Evolutionary conservation across 2,888 invertebrate genomes (phyloP).

Genomic region (Boloria euphrosyne): DNA sequence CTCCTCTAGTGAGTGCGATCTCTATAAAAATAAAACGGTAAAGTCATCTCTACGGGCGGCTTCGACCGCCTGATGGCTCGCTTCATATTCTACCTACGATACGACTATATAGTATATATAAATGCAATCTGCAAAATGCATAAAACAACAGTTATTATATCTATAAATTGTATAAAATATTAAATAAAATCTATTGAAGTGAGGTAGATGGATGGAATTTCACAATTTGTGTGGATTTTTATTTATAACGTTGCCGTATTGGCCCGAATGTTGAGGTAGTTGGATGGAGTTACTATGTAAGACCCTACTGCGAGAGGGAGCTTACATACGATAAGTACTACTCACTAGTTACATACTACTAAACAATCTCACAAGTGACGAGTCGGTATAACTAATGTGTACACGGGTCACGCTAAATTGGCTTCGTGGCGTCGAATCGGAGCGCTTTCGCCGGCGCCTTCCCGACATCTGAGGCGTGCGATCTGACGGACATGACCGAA

Average conservation of each 20-base stretch:
- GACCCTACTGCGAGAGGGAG: constrained; percentile 71
- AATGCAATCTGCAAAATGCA: constrained; percentile 83
- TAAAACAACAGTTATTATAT: constrained; percentile 82
- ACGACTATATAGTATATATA: constrained; percentile 80
- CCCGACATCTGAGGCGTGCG: not conserved
- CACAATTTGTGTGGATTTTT: constrained; percentile 81
- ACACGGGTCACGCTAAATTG: constrained; percentile 46
- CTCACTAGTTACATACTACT: constrained; percentile 68
- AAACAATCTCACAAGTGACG: constrained; percentile 63
- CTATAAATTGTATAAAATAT: constrained; percentile 83
- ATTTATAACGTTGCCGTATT: constrained; percentile 74
- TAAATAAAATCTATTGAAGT: constrained; percentile 84
- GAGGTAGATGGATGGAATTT: constrained; percentile 89
- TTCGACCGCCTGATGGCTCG: constrained; percentile 76
- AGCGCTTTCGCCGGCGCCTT: no score
- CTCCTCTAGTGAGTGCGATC: constrained; percentile 71
- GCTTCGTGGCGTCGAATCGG: constrained; percentile 7
- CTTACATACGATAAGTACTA: constrained; percentile 75
- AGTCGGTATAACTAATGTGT: constrained; percentile 57
- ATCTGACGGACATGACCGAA: not conserved
- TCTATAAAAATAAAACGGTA: constrained; percentile 59
- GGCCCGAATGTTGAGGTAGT: constrained; percentile 83
- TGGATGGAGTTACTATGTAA: constrained; percentile 83
- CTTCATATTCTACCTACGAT: constrained; percentile 79
- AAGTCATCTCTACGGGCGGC: constrained; percentile 68